Evolutionary conservation across 2,888 invertebrate species (phyloP), one percentile per base, ranked within the genome.

Genomic region (Lydus trimaculatus): DNA sequence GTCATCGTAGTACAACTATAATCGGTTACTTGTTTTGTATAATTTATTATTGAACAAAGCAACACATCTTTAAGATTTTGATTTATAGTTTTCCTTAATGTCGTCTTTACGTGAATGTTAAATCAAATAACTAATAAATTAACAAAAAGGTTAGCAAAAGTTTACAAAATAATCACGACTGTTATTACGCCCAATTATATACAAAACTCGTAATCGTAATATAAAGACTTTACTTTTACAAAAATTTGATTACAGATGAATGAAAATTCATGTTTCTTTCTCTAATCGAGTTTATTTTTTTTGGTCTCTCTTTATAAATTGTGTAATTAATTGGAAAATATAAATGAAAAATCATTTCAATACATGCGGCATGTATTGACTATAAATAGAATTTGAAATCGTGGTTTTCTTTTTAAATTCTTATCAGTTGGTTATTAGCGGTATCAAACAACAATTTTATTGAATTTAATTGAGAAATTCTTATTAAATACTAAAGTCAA

Each of bases 391-490:
- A 33, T 33, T 33, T 33, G 7, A 33, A 11, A 1, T 33, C 7
- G 33, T 33, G 2, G 11, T 33, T 33, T 3, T 33, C 8, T 3
- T 33, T 9, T 3, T 1, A 33, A 7, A 33, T 1, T 33, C 33
- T 33, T 33, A 9, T 33, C 11, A 9, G 1, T 33, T 33, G 4
- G 11, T 33, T 33, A 7, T 33, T 9, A 7, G 36, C 36, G 36
- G 36, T 36, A 36, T 36, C n/a, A n/a, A n/a, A n/a, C n/a, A n/a
- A n/a, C n/a, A n/a, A n/a, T n/a, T n/a, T n/a, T 7, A 36, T 36
- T 36, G 15, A 25, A 31, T 59, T 63, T 64, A 64, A 67, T 64
- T 52, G 59, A 31, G 31, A 58, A 58, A 62, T 39, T 31, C 28
- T 48, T 58, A 31, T 59, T 39, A 63, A 52, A 36, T 64, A 28